Percentiles rank a stretch among this genome's conserved stretches.
phyloP scores from a whole-genome alignment of 2,888 invertebrate species.

The Papilio demoleus region DNA sequence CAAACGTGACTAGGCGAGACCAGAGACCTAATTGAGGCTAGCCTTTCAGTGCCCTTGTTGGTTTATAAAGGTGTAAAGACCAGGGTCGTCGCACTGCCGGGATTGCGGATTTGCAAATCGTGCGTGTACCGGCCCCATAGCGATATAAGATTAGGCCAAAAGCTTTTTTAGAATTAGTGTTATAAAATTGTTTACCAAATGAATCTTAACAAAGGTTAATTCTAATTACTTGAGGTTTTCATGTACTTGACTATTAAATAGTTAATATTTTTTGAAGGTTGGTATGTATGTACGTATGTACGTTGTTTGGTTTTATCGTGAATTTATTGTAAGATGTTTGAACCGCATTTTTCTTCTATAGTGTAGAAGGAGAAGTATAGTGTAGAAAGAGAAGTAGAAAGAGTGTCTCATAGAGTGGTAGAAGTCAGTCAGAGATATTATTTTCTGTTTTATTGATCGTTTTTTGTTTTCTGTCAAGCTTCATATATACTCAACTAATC shows the following conservation, averaged over 20 bases:
- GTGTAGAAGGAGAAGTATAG: too few relatives aligned
- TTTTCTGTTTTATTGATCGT: neutral
- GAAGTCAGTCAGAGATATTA: neutral
- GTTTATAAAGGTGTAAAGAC: conserved; percentile 65
- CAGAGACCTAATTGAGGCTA: conserved; percentile 33
- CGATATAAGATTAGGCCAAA: neutral
- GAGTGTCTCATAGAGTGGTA: too few relatives aligned
- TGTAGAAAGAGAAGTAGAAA: too few relatives aligned
- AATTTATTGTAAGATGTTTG: too few relatives aligned
- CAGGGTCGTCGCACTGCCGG: conserved; percentile 78
- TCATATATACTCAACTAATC: neutral
- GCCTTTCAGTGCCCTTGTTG: conserved; percentile 62
- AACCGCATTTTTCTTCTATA: too few relatives aligned
- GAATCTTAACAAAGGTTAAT: neutral
- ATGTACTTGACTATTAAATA: neutral
- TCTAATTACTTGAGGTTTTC: neutral
- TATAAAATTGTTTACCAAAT: neutral
- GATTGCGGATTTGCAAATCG: conserved; percentile 70
- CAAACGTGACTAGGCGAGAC: conserved; percentile 5
- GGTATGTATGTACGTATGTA: too few relatives aligned
- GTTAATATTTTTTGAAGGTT: neutral
- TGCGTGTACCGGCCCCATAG: neutral
- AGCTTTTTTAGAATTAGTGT: neutral
- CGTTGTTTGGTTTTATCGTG: too few relatives aligned
- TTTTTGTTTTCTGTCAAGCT: neutral